Conservation (phyloP, 92 coral and sea anemone species). For the Blastomussa wellsi region DNA sequence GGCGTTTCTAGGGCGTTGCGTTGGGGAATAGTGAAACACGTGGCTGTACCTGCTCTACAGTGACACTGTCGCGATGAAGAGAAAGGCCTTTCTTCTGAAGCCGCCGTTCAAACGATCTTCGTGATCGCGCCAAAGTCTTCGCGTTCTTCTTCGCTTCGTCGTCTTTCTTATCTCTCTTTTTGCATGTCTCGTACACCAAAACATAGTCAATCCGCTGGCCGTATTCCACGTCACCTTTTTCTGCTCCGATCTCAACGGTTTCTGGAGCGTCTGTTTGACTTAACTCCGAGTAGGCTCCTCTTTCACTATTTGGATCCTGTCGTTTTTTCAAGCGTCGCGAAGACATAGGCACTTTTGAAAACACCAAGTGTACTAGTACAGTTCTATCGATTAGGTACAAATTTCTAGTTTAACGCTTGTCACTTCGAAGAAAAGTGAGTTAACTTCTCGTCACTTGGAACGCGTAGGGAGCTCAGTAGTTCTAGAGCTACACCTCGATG, state of each 20-base stretch:
- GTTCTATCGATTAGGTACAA: background rate
- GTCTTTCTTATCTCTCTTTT: conserved; percentile 64
- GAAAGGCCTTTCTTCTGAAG: conserved; percentile 60
- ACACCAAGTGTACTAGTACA: too few relatives aligned
- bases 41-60: conserved; percentile 50
- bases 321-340: conserved; percentile 2
- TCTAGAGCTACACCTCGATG: background rate
- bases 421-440: background rate
- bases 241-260: conserved; percentile 5
- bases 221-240: conserved; percentile 24
- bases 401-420: background rate
- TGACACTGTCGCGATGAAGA: conserved; percentile 45
- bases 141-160: conserved; percentile 46
- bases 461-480: background rate
- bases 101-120: conserved; percentile 56
- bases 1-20: too few relatives aligned
- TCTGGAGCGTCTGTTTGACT: conserved; percentile 16
- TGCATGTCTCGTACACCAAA: conserved; percentile 62
- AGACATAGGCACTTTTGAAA: conserved; percentile 12
- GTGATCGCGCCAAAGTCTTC: conserved; percentile 33
- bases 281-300: conserved; percentile 31
- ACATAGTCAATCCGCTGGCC: conserved; percentile 59
- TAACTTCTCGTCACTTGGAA: background rate
- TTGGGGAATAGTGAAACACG: too few relatives aligned
- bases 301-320: conserved; percentile 18